These are phyloP conservation scores for Allolobophora icterica DNA, from an alignment of 2,888 invertebrate genomes.

Conservation along the genomic window DNA sequence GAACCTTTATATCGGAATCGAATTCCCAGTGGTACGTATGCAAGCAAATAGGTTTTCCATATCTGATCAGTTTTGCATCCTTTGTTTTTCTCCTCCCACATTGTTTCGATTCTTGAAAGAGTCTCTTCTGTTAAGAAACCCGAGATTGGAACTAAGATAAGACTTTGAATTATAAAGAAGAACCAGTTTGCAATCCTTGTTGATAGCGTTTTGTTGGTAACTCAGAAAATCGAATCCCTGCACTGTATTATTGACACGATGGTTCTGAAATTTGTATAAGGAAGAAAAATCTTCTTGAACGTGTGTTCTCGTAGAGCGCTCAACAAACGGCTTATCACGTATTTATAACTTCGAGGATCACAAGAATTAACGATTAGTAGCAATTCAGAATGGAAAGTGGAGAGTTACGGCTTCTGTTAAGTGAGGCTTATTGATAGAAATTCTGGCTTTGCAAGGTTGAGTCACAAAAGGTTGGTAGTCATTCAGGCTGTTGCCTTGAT, in stretches of 20 bases:
- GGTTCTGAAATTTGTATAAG: background rate
- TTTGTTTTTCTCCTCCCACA: background rate
- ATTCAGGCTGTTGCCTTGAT: no score
- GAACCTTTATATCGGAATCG: background rate
- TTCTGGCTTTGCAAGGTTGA: no score
- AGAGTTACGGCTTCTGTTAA: no score
- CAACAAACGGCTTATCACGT: no score
- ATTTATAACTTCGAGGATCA: no score
- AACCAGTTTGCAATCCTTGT: background rate
- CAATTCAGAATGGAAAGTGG: no score
- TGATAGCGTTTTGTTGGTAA: background rate
- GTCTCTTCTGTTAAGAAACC: no score
- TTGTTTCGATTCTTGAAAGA: background rate
- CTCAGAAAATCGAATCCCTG: background rate
- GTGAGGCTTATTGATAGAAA: no score
- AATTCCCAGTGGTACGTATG: background rate
- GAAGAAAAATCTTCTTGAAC: no score
- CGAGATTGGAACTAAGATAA: background rate
- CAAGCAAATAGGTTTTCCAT: background rate
- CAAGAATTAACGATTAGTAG: no score
- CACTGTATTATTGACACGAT: background rate
- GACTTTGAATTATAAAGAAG: background rate
- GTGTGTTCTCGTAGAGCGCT: no score
- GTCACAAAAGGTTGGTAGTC: no score
- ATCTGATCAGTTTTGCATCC: constrained; percentile 1